These are phyloP conservation scores for Platichthys stellatus DNA, from an alignment of 2,113 vertebrate genomes.

Conservation along the genomic window DNA sequence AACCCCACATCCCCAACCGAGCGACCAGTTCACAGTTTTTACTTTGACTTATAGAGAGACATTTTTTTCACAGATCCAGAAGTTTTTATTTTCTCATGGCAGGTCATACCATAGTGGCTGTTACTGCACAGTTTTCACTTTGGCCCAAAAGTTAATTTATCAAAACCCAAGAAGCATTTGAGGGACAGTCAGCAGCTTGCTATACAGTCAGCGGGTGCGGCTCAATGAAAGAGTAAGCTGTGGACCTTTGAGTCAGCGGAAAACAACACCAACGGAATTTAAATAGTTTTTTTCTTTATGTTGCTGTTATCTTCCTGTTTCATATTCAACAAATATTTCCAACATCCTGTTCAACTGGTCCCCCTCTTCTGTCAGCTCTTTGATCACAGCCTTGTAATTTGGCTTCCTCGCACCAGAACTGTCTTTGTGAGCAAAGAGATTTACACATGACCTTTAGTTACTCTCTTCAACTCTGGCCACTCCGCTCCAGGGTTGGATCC, in stretches of 20 bases:
- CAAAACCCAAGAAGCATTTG: background rate
- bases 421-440: background rate
- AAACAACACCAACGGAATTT: too few relatives aligned
- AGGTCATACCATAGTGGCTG: conserved; percentile 9
- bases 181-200: background rate
- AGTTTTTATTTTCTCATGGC: accelerated
- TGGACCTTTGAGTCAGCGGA: conserved; percentile 14
- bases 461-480: too few relatives aligned
- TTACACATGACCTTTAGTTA: background rate
- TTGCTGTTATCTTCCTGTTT: background rate
- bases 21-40: too few relatives aligned
- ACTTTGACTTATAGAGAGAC: too few relatives aligned
- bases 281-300: too few relatives aligned
- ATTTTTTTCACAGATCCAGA: conserved; percentile 28
- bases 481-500: too few relatives aligned
- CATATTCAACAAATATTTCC: background rate
- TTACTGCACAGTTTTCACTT: conserved; percentile 13
- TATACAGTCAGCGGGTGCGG: too few relatives aligned
- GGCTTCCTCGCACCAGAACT: background rate
- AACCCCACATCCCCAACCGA: too few relatives aligned
- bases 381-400: background rate
- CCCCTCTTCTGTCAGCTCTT: background rate
- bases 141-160: too few relatives aligned
- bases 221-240: background rate
- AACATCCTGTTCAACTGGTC: background rate